These are phyloP conservation scores for Zhengitettix transpicula DNA, from an alignment of 2,888 invertebrate genomes.

Conservation along the genomic window DNA sequence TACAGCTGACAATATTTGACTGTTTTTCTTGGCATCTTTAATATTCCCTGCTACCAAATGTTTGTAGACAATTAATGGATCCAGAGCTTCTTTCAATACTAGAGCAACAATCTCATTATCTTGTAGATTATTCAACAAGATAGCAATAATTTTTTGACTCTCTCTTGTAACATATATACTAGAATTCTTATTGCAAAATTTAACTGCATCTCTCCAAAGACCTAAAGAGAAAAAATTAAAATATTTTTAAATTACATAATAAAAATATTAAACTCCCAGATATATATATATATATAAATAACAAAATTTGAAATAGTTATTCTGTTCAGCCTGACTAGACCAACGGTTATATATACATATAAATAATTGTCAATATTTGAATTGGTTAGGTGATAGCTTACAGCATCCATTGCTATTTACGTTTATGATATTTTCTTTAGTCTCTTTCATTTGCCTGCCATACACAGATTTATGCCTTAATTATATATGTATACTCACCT, in stretches of 20 bases:
- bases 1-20: slow-evolving; percentile 20
- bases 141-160: slow-evolving; percentile 42
- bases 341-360: too few species aligned
- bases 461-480: too few species aligned
- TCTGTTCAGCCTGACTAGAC: too few species aligned
- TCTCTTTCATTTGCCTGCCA: too few species aligned
- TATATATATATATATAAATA: too few species aligned
- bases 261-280: too few species aligned
- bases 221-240: slow-evolving; percentile 27
- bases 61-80: slow-evolving; percentile 28
- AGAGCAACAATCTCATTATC: slow-evolving; percentile 34
- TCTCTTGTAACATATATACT: slow-evolving; percentile 56
- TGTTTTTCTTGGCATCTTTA: slow-evolving; percentile 2
- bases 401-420: too few species aligned
- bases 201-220: slow-evolving; percentile 46
- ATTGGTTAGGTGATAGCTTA: too few species aligned
- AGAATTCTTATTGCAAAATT: slow-evolving; percentile 43
- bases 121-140: slow-evolving; percentile 37
- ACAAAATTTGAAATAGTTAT: too few species aligned
- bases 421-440: too few species aligned
- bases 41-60: not conserved
- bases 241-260: not conserved
- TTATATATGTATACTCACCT: slow-evolving; percentile 15
- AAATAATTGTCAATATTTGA: too few species aligned
- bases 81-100: slow-evolving; percentile 36